A percentile compares a stretch with the other conserved stretches of the same genome.
phyloP scores from a whole-genome alignment of 1,140 invertebrate genomes.

The Rhynchophorus ferrugineus region DNA sequence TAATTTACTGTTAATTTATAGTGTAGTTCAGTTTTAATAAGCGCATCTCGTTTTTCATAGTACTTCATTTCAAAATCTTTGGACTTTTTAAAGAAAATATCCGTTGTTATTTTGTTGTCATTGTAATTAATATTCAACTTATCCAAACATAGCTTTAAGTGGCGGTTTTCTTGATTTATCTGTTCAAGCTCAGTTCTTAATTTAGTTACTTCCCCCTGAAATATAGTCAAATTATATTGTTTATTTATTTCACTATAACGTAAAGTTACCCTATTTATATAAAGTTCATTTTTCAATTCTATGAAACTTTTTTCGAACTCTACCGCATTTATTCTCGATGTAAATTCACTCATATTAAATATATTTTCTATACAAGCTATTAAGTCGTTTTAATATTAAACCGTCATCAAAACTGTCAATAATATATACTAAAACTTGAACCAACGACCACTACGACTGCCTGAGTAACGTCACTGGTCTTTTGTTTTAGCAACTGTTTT shows the following conservation, averaged over 20 bases:
- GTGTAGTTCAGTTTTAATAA: constrained; percentile 14
- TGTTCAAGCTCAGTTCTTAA: constrained; percentile 18
- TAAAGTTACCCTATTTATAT: constrained; percentile 12
- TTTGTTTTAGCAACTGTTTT: no score
- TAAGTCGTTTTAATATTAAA: no score
- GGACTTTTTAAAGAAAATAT: constrained; percentile 13
- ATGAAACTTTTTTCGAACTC: constrained; percentile 5
- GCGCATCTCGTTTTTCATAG: constrained; percentile 14
- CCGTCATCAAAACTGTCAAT: no score
- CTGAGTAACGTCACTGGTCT: no score
- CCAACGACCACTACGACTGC: no score
- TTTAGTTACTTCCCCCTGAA: constrained; percentile 19
- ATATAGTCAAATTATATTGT: neutral
- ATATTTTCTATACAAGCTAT: no score
- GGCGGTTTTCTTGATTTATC: constrained; percentile 16
- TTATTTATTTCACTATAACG: neutral
- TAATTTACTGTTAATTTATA: constrained; percentile 17
- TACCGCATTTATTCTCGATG: no score
- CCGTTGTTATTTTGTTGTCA: constrained; percentile 21
- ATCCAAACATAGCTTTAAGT: constrained; percentile 16
- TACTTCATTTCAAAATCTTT: constrained; percentile 16
- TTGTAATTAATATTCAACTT: constrained; percentile 8
- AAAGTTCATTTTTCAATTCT: constrained; percentile 16
- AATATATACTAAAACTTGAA: no score
- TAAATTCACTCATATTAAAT: no score